Evolutionary conservation across 64 coral and sea anemone genomes (phyloP), one percentile per base, ranked within the genome.

Genomic region (Dendronephthya gigantea): DNA sequence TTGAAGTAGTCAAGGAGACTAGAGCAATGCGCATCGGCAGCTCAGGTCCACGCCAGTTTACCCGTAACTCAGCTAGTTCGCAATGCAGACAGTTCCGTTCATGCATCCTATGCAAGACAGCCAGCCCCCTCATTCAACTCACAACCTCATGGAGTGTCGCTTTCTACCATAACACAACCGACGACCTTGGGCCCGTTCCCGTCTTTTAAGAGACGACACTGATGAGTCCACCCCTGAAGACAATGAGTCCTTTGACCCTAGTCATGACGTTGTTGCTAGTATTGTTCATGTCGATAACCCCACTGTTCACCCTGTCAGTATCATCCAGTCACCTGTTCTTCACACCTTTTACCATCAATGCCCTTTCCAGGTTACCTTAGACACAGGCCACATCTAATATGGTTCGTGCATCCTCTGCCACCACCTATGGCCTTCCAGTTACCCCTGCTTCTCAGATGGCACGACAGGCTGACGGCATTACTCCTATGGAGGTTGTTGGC

Each of bases 371-470:
- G 48, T 88, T 22, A 88, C 87, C 40, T 50, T 82, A 17, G 74
- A 88, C 48, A 88, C 87, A 32, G 76, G 56, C 87, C 40, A 88
- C 79, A 36, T 82, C 79, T 22, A 83, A 88, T 76, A 88, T 88
- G 87, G 39, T 40, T 40, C 75, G 74, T 49, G 75, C 40, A 19
- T 88, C 87, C 2, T 81, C 79, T 32, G 75, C 87, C 10, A 9
- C 6, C 32, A 25, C 76, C 22, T 83, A 83, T 33, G 40, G 41
- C 51, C 84, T 17, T 86, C n/a, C n/a, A n/a, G n/a, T n/a, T n/a
- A n/a, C n/a, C n/a, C n/a, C n/a, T n/a, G n/a, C n/a, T n/a, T n/a
- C 58, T 29, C 84, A 86, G 52, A 86, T 86, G 55, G 84, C 84
- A 59, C 87, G 30, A 22, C 87, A 88, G 34, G 29, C 72, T 35